These are phyloP conservation scores for Lasiommata megera DNA, from an alignment of 2,888 invertebrate genomes.

Conservation along the genomic window DNA sequence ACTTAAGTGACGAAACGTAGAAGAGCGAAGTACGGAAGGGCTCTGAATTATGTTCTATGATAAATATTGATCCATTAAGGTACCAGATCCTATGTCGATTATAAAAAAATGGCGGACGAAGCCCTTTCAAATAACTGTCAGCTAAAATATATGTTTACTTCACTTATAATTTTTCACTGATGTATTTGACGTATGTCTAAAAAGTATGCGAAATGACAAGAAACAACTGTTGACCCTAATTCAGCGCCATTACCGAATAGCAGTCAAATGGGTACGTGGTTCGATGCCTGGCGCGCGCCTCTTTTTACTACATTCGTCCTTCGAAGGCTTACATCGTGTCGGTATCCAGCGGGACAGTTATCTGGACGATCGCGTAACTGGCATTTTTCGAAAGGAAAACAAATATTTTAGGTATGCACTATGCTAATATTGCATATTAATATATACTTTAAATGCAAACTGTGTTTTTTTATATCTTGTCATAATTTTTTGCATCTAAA, in stretches of 20 bases:
- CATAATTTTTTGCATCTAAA: too few species aligned
- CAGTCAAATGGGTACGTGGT: conserved; percentile 19
- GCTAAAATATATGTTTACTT: too few species aligned
- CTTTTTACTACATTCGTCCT: conserved; percentile 14
- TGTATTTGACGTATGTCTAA: background rate
- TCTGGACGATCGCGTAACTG: conserved; percentile 18
- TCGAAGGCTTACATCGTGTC: conserved; percentile 23
- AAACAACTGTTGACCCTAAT: conserved; percentile 7
- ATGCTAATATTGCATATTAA: background rate
- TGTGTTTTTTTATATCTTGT: too few species aligned
- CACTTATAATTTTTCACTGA: too few species aligned
- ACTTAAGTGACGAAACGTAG: too few species aligned
- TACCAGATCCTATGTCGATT: too few species aligned
- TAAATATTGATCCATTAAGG: too few species aligned
- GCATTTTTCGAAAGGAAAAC: conserved; percentile 10
- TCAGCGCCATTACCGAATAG: conserved; percentile 20
- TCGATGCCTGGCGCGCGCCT: conserved; percentile 17
- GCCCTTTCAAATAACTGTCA: too few species aligned
- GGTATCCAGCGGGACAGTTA: conserved; percentile 21
- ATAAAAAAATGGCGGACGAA: too few species aligned
- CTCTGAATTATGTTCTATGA: too few species aligned
- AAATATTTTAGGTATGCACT: background rate
- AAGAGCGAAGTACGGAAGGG: too few species aligned
- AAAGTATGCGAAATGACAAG: background rate
- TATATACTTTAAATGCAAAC: background rate